phyloP scores from a whole-genome alignment of 2,888 invertebrate species.

The Leptinotarsa tumamoca region DNA sequence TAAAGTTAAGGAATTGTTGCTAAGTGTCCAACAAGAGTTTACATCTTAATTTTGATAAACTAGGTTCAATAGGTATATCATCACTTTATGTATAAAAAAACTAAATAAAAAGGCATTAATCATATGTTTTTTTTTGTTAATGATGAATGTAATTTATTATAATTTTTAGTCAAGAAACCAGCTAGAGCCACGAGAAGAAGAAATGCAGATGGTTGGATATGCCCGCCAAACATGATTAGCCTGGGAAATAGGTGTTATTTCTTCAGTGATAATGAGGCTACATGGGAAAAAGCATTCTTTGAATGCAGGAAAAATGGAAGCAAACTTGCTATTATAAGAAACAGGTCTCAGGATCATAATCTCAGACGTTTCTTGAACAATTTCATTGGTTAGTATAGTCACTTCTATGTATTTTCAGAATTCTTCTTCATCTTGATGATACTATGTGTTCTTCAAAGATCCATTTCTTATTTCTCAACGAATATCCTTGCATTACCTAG shows the following conservation, averaged over 20 bases:
- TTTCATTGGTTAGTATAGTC: constrained; percentile 52
- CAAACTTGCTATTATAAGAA: constrained; percentile 54
- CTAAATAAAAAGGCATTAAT: no score
- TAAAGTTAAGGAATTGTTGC: no score
- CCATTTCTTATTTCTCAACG: no score
- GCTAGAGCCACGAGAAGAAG: constrained; percentile 32
- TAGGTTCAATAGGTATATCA: no score
- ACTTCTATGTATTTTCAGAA: no score
- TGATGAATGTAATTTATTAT: not conserved
- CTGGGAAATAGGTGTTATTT: constrained; percentile 59
- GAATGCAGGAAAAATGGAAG: constrained; percentile 54
- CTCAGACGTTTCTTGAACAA: constrained; percentile 55
- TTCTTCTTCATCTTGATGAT: no score
- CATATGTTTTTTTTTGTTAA: not conserved
- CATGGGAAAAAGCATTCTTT: constrained; percentile 59
- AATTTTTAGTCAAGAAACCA: constrained; percentile 40
- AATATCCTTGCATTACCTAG: no score
- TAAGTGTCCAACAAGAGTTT: no score
- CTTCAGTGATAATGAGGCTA: constrained; percentile 55
- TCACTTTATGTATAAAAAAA: no score
- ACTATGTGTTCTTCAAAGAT: no score
- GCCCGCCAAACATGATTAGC: constrained; percentile 56
- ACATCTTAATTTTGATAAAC: no score
- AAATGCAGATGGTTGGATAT: constrained; percentile 49
- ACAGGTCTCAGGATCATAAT: constrained; percentile 54